Base-by-base conservation (phyloP, 2,113 vertebrate genomes). In the Taxidea taxus region DNA sequence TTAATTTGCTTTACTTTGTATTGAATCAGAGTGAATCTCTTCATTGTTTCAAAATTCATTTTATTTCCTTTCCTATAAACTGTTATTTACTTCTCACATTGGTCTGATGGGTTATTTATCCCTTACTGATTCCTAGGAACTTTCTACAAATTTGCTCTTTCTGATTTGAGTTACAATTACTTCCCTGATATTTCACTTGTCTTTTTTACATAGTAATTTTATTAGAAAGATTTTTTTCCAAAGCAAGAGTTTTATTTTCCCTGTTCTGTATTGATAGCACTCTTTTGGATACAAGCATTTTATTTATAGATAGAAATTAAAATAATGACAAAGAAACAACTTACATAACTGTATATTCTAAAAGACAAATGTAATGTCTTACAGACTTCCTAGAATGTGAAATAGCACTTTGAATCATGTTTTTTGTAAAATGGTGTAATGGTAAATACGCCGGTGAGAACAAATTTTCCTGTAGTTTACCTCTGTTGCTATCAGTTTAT, bases 1-100 rank as follows among this genome's bases (percentile, higher is more conserved):
- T 83, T 78, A 72, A 90, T 94, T 94, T 90, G 58, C 77, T 78
- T 75, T 72, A 90, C 34, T 82, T n/a, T 97, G 80, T 70, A 23
- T 12, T 66, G 18, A 25, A n/a, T 11, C 66, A 44, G 27, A 27
- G 4, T 68, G 6, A 37, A 64, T 31, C 75, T 37, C 51, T 64
- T 81, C 27, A 34, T 81, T 39, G 27, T 82, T 78, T 89, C 70
- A 86, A 90, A 62, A 68, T 15, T 42, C 18, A 74, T 95, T 58
- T 10, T 86, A 20, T 78, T 62, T 90, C 37, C 44, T 39, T 60
- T 15, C 27, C n/a, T 90, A 8, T 49, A 56, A 93, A 58, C 51
- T 87, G 12, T 87, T 31, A 60, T 42, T 90, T 60, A 44, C 37
- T 70, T 34, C 58, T 77, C 31, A 7, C 2, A 12, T 37, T 66